phyloP scores from a whole-genome alignment of 1,140 invertebrate species.

The Prorops nasuta region DNA sequence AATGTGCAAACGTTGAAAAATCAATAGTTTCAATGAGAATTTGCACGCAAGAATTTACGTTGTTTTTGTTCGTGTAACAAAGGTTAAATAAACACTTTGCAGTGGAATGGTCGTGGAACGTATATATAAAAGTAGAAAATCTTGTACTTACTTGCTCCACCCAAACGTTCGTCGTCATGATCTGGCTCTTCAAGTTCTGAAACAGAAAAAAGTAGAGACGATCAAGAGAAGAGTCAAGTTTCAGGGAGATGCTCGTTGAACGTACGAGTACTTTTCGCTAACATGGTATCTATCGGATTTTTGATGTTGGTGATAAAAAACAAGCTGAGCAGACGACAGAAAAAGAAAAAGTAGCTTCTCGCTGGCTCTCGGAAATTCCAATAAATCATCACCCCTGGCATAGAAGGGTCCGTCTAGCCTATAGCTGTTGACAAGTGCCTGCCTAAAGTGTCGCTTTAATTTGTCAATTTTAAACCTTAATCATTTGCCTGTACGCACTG shows the following conservation, averaged over 20 bases:
- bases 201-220: conserved; percentile 46
- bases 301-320: conserved; percentile 7
- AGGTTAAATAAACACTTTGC: no score
- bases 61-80: no score
- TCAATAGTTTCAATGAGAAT: no score
- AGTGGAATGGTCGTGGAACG: no score
- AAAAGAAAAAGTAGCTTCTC: not conserved
- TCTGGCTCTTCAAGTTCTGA: conserved; percentile 93
- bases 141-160: conserved; percentile 82
- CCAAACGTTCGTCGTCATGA: conserved; percentile 97
- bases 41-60: no score
- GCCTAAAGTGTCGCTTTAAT: not conserved
- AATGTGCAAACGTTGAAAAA: not conserved
- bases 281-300: conserved; percentile 24
- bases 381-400: conserved; percentile 23
- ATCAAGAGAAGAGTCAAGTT: conserved; percentile 14
- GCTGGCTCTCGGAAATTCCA: conserved; percentile 4
- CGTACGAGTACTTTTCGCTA: conserved; percentile 18
- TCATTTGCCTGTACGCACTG: no score
- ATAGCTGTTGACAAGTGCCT: no score
- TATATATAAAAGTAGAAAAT: no score
- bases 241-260: conserved; percentile 8
- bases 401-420: not conserved
- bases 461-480: no score
- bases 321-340: not conserved